Base-by-base conservation (phyloP, 2,113 vertebrate genomes). In the Garra rufa region DNA sequence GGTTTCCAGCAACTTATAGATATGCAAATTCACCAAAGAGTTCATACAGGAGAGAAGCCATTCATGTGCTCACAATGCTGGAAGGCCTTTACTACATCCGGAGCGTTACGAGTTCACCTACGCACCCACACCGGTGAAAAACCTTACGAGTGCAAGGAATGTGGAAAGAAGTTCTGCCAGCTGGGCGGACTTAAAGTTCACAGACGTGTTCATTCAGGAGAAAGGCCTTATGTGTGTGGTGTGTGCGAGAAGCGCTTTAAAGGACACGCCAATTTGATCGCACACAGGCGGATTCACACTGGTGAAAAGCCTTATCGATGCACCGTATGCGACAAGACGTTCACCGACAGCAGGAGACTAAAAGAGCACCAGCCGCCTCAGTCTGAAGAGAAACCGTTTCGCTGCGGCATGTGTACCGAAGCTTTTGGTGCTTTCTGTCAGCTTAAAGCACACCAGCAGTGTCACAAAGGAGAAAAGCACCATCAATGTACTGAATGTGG, bases 81-180 rank as follows among this genome's bases (percentile, higher is more conserved):
- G 44, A 81, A 44, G 78, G 17, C n/a, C 11, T 67, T 81, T 81
- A 67, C 78, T 50, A 63, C 41, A n/a, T 44, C 61, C 44, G 57
- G 57, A 21, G 78, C 78, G 4, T 63, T 81, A 61, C 41, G 24
- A 34, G 57, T 67, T 65, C 78, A 81, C 26, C n/a, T n/a, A 1
- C 17, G 43, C 48, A 81, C 61, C 26, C 78, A 81, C 43, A 67
- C 78, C 46, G 78, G 57, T 50, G 78, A 81, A 81, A 80, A 61
- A 80, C 55, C 77, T 65, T 80, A 80, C 6, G n/a, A 44, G 59
- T 81, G 78, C 61, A 21, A 44, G 46, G 26, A 67, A 26, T 81
- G 77, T 9, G 77, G 77, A n/a, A 80, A 80, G 77, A 48, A 13
- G 24, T 80, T 80, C 9, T 80, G 74, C 50, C 74, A 76, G 74